Percentiles rank a stretch among this genome's conserved stretches.
Evolutionary conservation across 2,113 vertebrate species (phyloP).

Genomic region (Oriolus oriolus): DNA sequence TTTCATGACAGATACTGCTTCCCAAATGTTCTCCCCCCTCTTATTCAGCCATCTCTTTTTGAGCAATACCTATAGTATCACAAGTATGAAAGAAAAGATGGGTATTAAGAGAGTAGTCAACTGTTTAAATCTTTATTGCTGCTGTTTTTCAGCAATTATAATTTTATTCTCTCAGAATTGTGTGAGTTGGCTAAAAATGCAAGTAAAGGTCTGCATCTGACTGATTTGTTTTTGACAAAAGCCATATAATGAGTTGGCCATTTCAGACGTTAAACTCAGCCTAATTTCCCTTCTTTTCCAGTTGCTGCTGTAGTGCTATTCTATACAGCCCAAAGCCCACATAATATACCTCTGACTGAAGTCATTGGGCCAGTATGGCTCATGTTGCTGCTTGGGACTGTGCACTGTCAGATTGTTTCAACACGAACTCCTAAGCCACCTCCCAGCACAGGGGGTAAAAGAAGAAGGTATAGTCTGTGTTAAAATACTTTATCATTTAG

Average conservation of each 20-base stretch:
- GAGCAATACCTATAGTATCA: neutral
- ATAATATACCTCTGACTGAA: conserved; percentile 90
- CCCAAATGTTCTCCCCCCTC: accelerated
- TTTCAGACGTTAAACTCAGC: neutral
- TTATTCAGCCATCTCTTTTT: neutral
- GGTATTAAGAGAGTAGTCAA: neutral
- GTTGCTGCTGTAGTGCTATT: conserved; percentile 87
- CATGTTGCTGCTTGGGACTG: conserved; percentile 95
- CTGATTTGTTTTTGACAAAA: neutral
- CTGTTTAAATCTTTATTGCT: neutral
- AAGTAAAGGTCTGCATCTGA: neutral
- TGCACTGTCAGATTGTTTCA: conserved; percentile 99
- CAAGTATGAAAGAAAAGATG: neutral
- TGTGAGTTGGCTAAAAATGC: neutral
- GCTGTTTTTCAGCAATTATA: neutral
- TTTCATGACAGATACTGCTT: neutral
- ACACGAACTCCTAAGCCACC: conserved; percentile 90
- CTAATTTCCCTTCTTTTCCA: conserved; percentile 66
- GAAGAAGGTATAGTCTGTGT: conserved; percentile 81
- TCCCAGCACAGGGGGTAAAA: conserved; percentile 83
- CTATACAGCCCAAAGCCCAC: conserved; percentile 77
- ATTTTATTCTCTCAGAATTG: neutral
- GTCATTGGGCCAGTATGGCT: conserved; percentile 91
- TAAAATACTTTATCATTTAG: neutral
- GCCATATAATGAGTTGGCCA: neutral